A percentile compares a stretch with the other conserved stretches of the same genome.
phyloP scores from a whole-genome alignment of 2,113 vertebrate species.

The Pavo muticus region DNA sequence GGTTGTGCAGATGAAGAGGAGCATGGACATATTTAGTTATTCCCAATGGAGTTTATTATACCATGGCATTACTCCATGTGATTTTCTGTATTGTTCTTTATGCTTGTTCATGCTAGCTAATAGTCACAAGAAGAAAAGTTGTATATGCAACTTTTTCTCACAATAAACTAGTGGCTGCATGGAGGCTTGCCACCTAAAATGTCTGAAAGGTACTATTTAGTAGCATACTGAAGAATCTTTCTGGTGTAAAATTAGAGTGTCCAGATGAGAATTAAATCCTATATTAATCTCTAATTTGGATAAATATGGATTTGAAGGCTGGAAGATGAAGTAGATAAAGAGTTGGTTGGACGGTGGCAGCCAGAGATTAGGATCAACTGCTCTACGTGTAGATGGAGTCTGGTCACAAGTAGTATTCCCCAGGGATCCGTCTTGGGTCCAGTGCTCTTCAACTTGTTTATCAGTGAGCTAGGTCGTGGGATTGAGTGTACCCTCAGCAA shows the following conservation, averaged over 20 bases:
- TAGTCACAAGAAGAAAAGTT: rapidly evolving
- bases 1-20: not conserved
- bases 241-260: not conserved
- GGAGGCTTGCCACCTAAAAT: not conserved
- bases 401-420: no score
- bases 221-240: not conserved
- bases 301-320: no score
- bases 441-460: no score
- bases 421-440: no score
- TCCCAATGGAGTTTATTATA: not conserved
- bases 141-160: not conserved
- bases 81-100: not conserved
- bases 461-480: no score
- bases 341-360: no score
- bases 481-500: no score
- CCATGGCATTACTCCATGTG: rapidly evolving
- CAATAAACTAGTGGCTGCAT: not conserved
- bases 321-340: no score
- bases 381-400: no score
- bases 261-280: not conserved
- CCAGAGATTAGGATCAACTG: no score
- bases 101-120: rapidly evolving
- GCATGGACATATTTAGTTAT: not conserved
- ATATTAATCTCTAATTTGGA: not conserved
- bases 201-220: not conserved